These are phyloP conservation scores for Micrasema longulum DNA, from an alignment of 1,140 invertebrate genomes.

Conservation along the genomic window DNA sequence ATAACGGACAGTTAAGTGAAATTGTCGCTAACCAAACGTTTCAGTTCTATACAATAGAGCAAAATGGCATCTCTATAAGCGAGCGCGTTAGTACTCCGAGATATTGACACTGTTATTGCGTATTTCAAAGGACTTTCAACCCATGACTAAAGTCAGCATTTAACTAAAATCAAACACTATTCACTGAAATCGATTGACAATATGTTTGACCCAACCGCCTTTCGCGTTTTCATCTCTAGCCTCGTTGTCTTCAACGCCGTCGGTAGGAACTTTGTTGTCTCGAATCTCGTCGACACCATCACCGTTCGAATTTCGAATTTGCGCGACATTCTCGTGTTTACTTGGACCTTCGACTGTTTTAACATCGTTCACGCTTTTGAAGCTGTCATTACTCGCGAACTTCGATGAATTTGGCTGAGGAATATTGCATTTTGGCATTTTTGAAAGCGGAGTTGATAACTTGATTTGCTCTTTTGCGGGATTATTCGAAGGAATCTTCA, in stretches of 20 bases:
- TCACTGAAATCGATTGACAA: conserved; percentile 68
- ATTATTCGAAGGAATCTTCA: conserved; percentile 44
- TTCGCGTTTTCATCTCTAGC: conserved; percentile 58
- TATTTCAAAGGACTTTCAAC: no score
- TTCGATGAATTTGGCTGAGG: conserved; percentile 26
- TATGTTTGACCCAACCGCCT: conserved; percentile 67
- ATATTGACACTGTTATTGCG: no score
- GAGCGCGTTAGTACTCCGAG: no score
- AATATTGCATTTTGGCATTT: conserved; percentile 45
- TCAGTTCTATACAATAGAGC: no score
- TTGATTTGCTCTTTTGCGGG: conserved; percentile 19
- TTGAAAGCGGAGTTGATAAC: conserved; percentile 28
- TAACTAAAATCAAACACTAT: not conserved
- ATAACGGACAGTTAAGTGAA: no score
- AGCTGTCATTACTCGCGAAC: not conserved
- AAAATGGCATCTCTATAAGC: no score
- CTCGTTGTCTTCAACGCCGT: not conserved
- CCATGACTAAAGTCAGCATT: no score
- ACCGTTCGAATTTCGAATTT: conserved; percentile 12
- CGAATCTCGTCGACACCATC: conserved; percentile 5
- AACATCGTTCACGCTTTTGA: conserved; percentile 6
- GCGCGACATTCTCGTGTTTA: not conserved
- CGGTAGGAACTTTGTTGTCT: conserved; percentile 6
- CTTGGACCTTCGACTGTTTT: not conserved
- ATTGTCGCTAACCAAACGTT: no score